These are phyloP conservation scores for Urocolius indicus DNA, from an alignment of 2,113 vertebrate genomes.

Conservation along the genomic window DNA sequence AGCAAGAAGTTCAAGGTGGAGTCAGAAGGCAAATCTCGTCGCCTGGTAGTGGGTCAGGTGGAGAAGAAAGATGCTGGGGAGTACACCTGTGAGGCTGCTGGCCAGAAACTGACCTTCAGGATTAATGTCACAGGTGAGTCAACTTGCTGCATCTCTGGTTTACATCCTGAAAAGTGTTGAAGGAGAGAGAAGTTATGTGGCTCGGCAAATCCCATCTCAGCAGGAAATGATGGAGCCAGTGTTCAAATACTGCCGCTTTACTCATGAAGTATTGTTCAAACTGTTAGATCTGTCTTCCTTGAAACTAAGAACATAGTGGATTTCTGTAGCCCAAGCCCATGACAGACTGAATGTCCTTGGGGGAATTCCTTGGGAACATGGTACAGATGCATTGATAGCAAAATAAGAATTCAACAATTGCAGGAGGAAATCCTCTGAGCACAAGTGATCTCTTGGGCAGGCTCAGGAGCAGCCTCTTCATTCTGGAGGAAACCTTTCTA, in stretches of 20 bases:
- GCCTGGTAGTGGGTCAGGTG: conserved; percentile 79
- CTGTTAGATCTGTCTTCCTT: not conserved
- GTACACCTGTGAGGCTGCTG: conserved; percentile 81
- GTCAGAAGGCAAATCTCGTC: conserved; percentile 68
- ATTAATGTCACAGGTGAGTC: conserved; percentile 70
- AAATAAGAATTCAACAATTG: not conserved
- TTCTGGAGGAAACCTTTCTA: not conserved
- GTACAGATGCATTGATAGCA: not conserved
- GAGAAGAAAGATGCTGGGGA: conserved; percentile 83
- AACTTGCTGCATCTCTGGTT: not conserved
- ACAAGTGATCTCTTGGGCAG: rapidly evolving
- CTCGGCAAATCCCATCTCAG: not conserved
- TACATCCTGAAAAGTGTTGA: not conserved
- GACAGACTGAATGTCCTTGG: not conserved
- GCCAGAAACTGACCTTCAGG: conserved; percentile 80
- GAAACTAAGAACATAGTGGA: not conserved
- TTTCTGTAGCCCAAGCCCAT: not conserved
- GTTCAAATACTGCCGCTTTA: not conserved
- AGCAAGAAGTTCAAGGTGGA: conserved; percentile 76
- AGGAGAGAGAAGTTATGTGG: not conserved
- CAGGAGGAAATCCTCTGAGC: not conserved
- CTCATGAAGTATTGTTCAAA: not conserved
- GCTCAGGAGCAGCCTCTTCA: not conserved
- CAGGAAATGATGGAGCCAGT: not conserved
- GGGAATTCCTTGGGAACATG: not conserved